A percentile compares a stretch with the other conserved stretches of the same genome.
These are phyloP conservation scores for Neopelma chrysocephalum DNA, from an alignment of 2,797 vertebrate genomes.

Conservation along the genomic window DNA sequence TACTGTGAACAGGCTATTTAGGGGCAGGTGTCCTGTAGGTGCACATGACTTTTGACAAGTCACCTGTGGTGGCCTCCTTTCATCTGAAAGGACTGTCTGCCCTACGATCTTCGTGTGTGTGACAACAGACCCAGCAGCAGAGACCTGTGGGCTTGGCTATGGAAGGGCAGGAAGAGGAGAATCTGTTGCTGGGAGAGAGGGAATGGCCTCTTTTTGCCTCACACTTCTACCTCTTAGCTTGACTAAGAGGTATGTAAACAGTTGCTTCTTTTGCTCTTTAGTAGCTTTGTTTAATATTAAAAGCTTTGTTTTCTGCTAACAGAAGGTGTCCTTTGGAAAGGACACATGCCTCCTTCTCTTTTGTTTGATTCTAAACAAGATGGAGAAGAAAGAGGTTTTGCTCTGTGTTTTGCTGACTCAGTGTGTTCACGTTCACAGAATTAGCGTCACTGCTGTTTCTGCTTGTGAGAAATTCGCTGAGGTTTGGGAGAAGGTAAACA, in stretches of 20 bases:
- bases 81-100: background rate
- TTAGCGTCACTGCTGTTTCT: background rate
- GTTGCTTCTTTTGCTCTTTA: background rate
- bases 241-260: background rate
- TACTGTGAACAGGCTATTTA: background rate
- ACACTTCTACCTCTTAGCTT: background rate
- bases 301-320: slow-evolving; percentile 29
- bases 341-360: background rate
- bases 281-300: background rate
- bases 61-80: background rate
- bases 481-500: background rate
- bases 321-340: slow-evolving; percentile 20
- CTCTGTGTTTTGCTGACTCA: background rate
- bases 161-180: background rate
- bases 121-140: background rate
- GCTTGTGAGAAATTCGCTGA: background rate
- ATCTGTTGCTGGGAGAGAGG: background rate
- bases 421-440: background rate
- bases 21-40: background rate
- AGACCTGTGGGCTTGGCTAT: background rate
- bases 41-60: background rate
- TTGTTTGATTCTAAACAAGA: slow-evolving; percentile 25
- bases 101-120: background rate
- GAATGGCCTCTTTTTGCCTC: background rate
- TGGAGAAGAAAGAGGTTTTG: background rate